phyloP scores from a whole-genome alignment of 37 sponge, comb jelly and placozoan genomes.

The Theonella swinhoei region DNA sequence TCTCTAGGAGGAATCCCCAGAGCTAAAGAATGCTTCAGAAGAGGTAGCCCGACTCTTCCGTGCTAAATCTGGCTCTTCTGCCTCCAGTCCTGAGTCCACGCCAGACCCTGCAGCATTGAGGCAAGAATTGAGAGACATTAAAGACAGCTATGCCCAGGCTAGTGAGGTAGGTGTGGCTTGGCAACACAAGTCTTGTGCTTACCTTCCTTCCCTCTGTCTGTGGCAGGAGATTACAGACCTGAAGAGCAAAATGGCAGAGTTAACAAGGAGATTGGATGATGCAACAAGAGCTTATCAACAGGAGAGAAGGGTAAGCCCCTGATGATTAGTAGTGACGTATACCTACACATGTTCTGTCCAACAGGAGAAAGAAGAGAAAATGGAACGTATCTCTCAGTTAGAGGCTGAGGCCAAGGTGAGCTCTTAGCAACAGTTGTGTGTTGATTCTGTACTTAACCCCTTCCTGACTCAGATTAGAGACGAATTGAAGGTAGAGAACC shows the following conservation, averaged over 20 bases:
- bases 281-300: constrained; percentile 81
- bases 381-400: background rate
- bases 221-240: constrained; percentile 1
- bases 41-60: background rate
- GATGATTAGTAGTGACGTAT: too few relatives aligned
- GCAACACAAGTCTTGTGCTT: too few relatives aligned
- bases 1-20: background rate
- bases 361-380: constrained; percentile 8
- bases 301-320: constrained; percentile 56
- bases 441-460: background rate
- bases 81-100: background rate
- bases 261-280: constrained; percentile 61
- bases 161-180: background rate
- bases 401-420: constrained; percentile 9
- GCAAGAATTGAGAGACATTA: background rate
- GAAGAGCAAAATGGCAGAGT: constrained; percentile 37
- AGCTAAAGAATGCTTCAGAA: background rate
- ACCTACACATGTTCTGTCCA: too few relatives aligned
- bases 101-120: background rate
- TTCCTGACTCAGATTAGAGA: constrained; percentile 52
- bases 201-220: background rate
- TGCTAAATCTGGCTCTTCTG: background rate
- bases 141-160: background rate
- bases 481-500: constrained; percentile 77
- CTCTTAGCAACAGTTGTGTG: background rate